Percentiles rank a stretch among this genome's conserved stretches.
phyloP scores from a whole-genome alignment of 2,797 vertebrate species.

The Melanotaenia nigrans region DNA sequence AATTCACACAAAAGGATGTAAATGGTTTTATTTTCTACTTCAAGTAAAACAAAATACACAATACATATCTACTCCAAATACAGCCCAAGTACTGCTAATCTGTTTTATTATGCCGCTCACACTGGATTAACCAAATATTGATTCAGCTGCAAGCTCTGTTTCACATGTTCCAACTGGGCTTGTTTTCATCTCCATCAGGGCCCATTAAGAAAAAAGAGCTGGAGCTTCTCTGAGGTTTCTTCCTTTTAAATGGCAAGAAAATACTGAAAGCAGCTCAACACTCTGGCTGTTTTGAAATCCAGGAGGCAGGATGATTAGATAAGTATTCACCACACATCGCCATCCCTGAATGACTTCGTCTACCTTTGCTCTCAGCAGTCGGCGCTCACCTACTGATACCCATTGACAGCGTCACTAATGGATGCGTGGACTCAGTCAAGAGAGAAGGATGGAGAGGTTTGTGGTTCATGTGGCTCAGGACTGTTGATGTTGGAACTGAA shows the following conservation, averaged over 20 bases:
- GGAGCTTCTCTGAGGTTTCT: slow-evolving; percentile 45
- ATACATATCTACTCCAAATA: not conserved
- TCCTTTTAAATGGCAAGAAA: slow-evolving; percentile 34
- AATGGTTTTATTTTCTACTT: not conserved
- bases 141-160: slow-evolving; percentile 43
- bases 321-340: slow-evolving; percentile 66
- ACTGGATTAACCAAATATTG: slow-evolving; percentile 33
- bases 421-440: slow-evolving; percentile 36
- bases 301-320: slow-evolving; percentile 64
- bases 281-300: slow-evolving; percentile 63
- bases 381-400: slow-evolving; percentile 46
- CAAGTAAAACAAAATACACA: not conserved
- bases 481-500: slow-evolving; percentile 38
- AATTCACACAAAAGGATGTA: not conserved
- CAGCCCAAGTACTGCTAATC: slow-evolving; percentile 10
- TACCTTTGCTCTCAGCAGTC: slow-evolving; percentile 63
- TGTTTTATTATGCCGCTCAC: slow-evolving; percentile 34
- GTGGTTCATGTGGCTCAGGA: slow-evolving; percentile 12
- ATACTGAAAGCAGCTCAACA: slow-evolving; percentile 58
- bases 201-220: slow-evolving; percentile 42
- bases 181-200: slow-evolving; percentile 58
- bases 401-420: slow-evolving; percentile 43
- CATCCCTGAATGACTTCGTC: slow-evolving; percentile 63
- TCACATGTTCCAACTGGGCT: slow-evolving; percentile 31
- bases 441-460: slow-evolving; percentile 14